Percentiles rank a stretch among this genome's conserved stretches.
Conservation (phyloP, 1,140 invertebrate species). For the Amyelois transitella region DNA sequence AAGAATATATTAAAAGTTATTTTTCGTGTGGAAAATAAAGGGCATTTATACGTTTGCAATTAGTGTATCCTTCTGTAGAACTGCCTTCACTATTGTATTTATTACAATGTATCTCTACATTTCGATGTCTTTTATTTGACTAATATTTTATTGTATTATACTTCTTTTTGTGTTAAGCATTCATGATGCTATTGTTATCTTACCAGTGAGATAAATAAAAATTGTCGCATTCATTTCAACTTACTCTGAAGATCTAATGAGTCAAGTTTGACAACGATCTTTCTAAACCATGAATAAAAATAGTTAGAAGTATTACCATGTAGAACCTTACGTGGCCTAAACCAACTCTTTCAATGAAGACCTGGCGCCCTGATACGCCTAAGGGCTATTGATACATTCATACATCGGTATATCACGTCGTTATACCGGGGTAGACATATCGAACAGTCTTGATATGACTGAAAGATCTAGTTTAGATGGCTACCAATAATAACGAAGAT, state of each 20-base stretch:
- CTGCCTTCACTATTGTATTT: constrained; percentile 41
- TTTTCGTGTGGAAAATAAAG: constrained; percentile 45
- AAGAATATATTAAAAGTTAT: constrained; percentile 56
- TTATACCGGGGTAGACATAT: too few species aligned
- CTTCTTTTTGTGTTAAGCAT: constrained; percentile 41
- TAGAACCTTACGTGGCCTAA: too few species aligned
- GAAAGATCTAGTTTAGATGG: too few species aligned
- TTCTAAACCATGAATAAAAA: too few species aligned
- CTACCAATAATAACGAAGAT: too few species aligned
- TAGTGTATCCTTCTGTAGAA: constrained; percentile 30
- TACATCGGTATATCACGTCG: too few species aligned
- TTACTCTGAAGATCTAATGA: neutral
- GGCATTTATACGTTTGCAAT: constrained; percentile 64
- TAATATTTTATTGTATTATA: constrained; percentile 52
- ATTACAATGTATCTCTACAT: constrained; percentile 44
- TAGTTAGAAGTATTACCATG: too few species aligned
- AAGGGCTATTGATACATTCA: too few species aligned
- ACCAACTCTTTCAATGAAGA: too few species aligned
- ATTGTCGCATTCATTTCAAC: constrained; percentile 4
- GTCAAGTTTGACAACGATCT: neutral
- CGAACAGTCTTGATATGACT: too few species aligned
- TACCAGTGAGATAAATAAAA: constrained; percentile 44
- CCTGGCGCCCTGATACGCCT: too few species aligned
- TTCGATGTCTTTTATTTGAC: constrained; percentile 36
- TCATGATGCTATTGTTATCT: constrained; percentile 35